phyloP scores from a whole-genome alignment of 2,797 vertebrate genomes.

The Sphenodon punctatus region DNA sequence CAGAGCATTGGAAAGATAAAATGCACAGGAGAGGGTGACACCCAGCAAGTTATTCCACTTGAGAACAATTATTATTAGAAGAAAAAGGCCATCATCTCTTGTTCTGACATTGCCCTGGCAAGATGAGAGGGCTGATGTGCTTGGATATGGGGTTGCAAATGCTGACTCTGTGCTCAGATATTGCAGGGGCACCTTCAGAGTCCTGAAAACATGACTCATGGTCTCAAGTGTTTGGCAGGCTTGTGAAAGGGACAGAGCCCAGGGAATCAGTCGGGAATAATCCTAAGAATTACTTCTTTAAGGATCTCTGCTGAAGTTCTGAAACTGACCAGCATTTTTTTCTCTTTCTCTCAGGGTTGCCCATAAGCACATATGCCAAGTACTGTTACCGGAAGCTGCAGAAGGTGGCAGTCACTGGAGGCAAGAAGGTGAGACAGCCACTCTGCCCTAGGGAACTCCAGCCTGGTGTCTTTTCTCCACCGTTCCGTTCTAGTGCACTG shows the following conservation, averaged over 20 bases:
- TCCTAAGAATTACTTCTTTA: neutral
- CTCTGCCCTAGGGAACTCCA: neutral
- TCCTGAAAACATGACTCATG: too few relatives aligned
- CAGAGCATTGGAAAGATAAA: neutral
- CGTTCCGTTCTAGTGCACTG: neutral
- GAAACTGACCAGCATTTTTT: neutral
- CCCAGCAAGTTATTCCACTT: neutral
- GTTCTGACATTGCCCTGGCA: too few relatives aligned
- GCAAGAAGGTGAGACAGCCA: conserved; percentile 85
- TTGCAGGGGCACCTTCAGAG: neutral
- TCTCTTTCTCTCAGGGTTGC: conserved; percentile 76
- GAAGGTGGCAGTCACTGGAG: conserved; percentile 88
- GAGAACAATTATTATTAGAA: neutral
- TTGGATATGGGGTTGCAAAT: neutral
- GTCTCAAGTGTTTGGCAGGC: too few relatives aligned
- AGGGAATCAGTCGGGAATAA: neutral
- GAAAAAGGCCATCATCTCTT: neutral
- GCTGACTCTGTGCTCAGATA: neutral
- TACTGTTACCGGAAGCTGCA: conserved; percentile 91
- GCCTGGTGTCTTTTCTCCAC: neutral
- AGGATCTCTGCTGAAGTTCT: rapidly evolving
- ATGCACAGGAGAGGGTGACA: neutral
- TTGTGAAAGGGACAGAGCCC: neutral
- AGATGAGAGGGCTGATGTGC: neutral
- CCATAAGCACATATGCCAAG: conserved; percentile 89